A percentile compares a stretch with the other conserved stretches of the same genome.
Conservation (phyloP, 1,140 invertebrate species). For the Polypedilum vanderplanki region DNA sequence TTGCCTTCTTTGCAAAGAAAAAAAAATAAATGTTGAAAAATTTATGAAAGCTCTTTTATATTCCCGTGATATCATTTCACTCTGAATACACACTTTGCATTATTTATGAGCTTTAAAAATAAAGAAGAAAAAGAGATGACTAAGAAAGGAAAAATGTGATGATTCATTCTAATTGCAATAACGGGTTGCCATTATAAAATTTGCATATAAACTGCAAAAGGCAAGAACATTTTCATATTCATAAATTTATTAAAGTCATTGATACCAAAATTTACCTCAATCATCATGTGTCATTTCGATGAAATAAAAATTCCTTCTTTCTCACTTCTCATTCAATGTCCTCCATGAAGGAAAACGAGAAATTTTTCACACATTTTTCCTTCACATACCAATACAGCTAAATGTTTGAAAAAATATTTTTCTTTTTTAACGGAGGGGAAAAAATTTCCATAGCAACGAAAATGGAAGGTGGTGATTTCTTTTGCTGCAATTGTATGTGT, state of each 20-base stretch:
- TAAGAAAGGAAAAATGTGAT: not conserved
- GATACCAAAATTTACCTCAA: not conserved
- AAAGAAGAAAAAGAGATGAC: not conserved
- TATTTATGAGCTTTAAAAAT: not conserved
- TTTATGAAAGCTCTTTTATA: constrained; percentile 22
- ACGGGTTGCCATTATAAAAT: not conserved
- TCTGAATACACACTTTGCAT: constrained; percentile 1
- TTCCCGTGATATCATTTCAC: constrained; percentile 23
- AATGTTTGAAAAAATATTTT: not conserved
- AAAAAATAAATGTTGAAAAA: constrained; percentile 18
- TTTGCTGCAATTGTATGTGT: not conserved
- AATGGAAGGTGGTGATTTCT: constrained; percentile 11
- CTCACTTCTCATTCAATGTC: not conserved
- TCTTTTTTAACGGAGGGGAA: not conserved
- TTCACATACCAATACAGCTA: not conserved
- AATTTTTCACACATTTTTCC: not conserved
- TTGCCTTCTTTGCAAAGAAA: not conserved
- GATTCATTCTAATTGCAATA: not conserved
- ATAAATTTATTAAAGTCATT: constrained; percentile 10
- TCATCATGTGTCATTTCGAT: constrained; percentile 2
- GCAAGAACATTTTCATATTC: not conserved
- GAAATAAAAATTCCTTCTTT: constrained; percentile 4
- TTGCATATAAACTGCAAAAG: constrained; percentile 1
- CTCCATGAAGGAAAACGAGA: not conserved
- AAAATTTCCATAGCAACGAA: constrained; percentile 11